Percentiles rank a stretch among this genome's conserved stretches.
phyloP scores from a whole-genome alignment of 1,140 invertebrate species.

The Diorhabda sublineata region DNA sequence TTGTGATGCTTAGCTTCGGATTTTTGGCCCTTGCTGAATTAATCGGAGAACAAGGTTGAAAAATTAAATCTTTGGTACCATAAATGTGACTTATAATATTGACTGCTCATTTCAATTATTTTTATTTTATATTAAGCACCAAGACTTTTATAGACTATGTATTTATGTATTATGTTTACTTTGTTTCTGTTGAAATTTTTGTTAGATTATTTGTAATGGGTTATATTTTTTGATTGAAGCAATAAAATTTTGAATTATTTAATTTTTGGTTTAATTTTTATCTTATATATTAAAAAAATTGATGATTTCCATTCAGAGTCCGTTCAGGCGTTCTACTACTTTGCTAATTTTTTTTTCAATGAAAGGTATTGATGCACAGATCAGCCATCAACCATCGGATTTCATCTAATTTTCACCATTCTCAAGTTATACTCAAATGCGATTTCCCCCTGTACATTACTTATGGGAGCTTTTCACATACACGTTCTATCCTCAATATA shows the following conservation, averaged over 20 bases:
- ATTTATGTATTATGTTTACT: not conserved
- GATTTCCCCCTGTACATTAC: no score
- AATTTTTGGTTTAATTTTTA: no score
- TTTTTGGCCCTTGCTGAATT: constrained; percentile 55
- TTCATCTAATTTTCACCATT: no score
- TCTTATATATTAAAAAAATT: no score
- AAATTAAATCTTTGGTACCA: not conserved
- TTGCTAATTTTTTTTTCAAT: no score
- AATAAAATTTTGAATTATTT: not conserved
- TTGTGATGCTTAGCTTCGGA: constrained; percentile 61
- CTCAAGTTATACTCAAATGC: no score
- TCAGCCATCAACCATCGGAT: no score
- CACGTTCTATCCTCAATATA: no score
- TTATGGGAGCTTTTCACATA: no score
- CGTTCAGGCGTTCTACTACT: no score
- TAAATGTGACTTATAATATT: constrained; percentile 12
- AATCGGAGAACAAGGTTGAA: constrained; percentile 19
- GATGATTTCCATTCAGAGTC: no score
- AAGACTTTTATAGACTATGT: not conserved
- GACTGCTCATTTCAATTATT: constrained; percentile 14
- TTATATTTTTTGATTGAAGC: not conserved
- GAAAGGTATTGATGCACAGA: no score
- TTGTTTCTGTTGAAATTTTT: not conserved
- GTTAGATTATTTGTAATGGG: not conserved
- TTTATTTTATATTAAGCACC: not conserved